Evolutionary conservation across 1,140 invertebrate genomes (phyloP).

Genomic region (Cydia fagiglandana): DNA sequence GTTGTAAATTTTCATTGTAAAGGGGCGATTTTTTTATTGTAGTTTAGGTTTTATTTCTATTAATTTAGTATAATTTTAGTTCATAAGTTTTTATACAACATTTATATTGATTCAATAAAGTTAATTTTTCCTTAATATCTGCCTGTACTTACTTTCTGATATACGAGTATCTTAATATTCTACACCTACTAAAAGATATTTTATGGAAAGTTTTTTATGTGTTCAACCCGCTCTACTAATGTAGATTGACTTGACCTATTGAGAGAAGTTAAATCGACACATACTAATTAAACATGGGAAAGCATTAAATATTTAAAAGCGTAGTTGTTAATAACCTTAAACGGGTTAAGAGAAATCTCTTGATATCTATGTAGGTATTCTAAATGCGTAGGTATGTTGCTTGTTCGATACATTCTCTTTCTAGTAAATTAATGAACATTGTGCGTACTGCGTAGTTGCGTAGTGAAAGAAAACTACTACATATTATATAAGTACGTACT

Average conservation of each 20-base stretch:
- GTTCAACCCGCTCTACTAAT: not conserved
- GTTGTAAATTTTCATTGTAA: too few relatives aligned
- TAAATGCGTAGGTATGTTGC: not conserved
- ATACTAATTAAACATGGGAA: not conserved
- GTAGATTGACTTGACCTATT: not conserved
- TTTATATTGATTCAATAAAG: too few relatives aligned
- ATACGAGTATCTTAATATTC: too few relatives aligned
- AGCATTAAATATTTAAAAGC: not conserved
- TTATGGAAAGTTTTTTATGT: not conserved
- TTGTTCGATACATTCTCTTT: slow-evolving; percentile 6
- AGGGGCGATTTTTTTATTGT: too few relatives aligned
- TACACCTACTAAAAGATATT: too few relatives aligned
- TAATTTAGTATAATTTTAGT: too few relatives aligned
- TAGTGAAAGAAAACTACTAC: not conserved
- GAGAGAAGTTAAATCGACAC: not conserved
- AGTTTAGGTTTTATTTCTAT: too few relatives aligned
- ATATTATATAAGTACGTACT: too few relatives aligned
- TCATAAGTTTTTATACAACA: too few relatives aligned
- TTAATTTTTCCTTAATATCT: too few relatives aligned
- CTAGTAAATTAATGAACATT: not conserved
- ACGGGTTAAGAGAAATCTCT: slow-evolving; percentile 6
- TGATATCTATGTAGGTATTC: not conserved
- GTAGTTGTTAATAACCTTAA: not conserved
- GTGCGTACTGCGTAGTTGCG: not conserved
- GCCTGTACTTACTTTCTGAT: too few relatives aligned